Evolutionary conservation across 2,113 vertebrate genomes (phyloP).

Genomic region (Oncorhynchus tshawytscha): DNA sequence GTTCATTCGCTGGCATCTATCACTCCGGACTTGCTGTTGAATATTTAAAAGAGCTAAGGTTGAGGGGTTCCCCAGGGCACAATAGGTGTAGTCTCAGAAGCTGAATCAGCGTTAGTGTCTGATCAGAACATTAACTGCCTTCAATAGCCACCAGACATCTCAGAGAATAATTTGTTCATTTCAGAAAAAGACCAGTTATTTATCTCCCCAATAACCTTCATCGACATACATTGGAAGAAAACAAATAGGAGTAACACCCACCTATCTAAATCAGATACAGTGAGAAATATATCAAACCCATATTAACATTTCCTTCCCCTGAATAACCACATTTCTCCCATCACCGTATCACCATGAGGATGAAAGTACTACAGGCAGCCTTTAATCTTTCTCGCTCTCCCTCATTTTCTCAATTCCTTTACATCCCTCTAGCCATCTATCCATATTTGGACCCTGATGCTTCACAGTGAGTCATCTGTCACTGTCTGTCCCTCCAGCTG

Average conservation of each 20-base stretch:
- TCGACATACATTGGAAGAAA: no score
- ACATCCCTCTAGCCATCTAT: conserved; percentile 43
- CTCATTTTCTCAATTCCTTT: conserved; percentile 19
- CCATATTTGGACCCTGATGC: conserved; percentile 44
- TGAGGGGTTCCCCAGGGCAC: conserved; percentile 17
- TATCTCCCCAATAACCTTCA: conserved; percentile 17
- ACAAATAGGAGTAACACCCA: no score
- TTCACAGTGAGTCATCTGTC: conserved; percentile 60
- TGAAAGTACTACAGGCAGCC: background rate
- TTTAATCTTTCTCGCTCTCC: conserved; percentile 7
- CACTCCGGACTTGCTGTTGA: conserved; percentile 35
- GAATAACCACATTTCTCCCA: conserved; percentile 3
- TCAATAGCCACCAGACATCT: conserved; percentile 17
- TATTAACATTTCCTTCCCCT: background rate
- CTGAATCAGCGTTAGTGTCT: conserved; percentile 20
- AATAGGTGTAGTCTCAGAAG: conserved; percentile 20
- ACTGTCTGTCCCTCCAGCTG: conserved; percentile 69
- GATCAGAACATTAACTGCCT: conserved; percentile 8
- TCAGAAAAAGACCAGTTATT: background rate
- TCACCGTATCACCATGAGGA: background rate
- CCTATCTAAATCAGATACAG: background rate
- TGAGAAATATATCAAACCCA: background rate
- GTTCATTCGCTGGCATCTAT: conserved; percentile 51
- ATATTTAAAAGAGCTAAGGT: conserved; percentile 58
- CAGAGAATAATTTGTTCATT: conserved; percentile 24